Evolutionary conservation across 2,888 invertebrate genomes (phyloP).

Genomic region (Drosophila borealis): DNA sequence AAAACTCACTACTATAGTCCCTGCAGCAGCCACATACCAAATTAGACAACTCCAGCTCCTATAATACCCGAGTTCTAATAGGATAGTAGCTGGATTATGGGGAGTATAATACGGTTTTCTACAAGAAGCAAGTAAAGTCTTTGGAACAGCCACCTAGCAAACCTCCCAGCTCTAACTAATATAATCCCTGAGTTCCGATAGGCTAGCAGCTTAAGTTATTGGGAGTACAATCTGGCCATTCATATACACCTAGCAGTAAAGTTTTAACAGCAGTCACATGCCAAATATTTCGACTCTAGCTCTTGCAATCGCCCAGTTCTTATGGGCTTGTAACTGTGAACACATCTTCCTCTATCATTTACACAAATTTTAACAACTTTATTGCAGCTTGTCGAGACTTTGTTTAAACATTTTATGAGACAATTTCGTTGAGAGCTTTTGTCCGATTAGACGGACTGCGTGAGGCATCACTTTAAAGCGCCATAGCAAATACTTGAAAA

Average conservation of each 20-base stretch:
- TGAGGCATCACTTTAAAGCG: slow-evolving; percentile 30
- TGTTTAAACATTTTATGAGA: slow-evolving; percentile 8
- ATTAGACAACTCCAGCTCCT: neutral
- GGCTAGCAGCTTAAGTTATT: neutral
- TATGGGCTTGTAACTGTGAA: neutral
- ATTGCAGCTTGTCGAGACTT: neutral
- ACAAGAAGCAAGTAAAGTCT: too few species aligned
- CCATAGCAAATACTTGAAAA: slow-evolving; percentile 33
- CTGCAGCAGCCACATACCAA: neutral
- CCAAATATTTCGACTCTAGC: neutral
- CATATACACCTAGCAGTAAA: too few species aligned
- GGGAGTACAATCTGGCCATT: too few species aligned
- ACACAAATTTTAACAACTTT: neutral
- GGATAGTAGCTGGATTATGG: neutral
- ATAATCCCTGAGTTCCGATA: too few species aligned
- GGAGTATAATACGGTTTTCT: too few species aligned
- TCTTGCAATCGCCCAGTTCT: neutral
- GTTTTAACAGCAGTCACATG: neutral
- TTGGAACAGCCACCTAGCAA: too few species aligned
- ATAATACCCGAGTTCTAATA: neutral
- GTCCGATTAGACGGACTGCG: slow-evolving; percentile 7
- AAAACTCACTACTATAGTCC: too few species aligned
- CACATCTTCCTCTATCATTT: slow-evolving; percentile 1
- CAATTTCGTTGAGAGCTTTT: neutral
- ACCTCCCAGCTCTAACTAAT: neutral